These are phyloP conservation scores for Meta bourneti DNA, from an alignment of 2,888 invertebrate species.

Conservation along the genomic window DNA sequence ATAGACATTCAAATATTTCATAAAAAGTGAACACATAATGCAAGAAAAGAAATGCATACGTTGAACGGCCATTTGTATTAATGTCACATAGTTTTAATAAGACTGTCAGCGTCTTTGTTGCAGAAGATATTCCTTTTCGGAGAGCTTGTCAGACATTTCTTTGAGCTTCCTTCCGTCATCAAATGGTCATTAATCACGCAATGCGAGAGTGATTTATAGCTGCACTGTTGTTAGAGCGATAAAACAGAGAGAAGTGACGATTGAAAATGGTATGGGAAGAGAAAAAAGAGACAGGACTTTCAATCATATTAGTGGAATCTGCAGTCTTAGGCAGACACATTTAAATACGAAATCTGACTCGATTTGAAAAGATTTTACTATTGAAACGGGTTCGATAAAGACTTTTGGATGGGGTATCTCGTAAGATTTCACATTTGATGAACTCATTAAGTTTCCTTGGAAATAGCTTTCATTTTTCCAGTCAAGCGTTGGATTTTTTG, in stretches of 20 bases:
- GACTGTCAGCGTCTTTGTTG: not conserved
- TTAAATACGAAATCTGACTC: not conserved
- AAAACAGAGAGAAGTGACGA: not conserved
- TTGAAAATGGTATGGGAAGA: too few species aligned
- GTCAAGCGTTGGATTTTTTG: too few species aligned
- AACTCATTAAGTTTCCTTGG: too few species aligned
- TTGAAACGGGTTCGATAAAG: not conserved
- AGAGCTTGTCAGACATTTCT: not conserved
- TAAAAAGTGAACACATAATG: slow-evolving; percentile 10
- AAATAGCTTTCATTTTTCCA: too few species aligned
- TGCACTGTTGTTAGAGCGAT: not conserved
- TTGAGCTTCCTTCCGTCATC: slow-evolving; percentile 1
- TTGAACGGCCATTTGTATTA: not conserved
- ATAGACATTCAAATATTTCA: not conserved
- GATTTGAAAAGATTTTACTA: too few species aligned
- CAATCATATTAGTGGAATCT: not conserved
- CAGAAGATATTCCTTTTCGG: not conserved
- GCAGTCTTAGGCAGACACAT: not conserved
- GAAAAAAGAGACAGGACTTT: not conserved
- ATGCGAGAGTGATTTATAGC: slow-evolving; percentile 4
- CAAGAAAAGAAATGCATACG: not conserved
- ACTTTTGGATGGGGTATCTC: not conserved
- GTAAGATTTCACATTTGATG: not conserved
- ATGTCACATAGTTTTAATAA: slow-evolving; percentile 7
- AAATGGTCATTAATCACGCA: slow-evolving; percentile 5